Evolutionary conservation across 2,113 vertebrate species (phyloP).

Genomic region (Stegostoma tigrinum): DNA sequence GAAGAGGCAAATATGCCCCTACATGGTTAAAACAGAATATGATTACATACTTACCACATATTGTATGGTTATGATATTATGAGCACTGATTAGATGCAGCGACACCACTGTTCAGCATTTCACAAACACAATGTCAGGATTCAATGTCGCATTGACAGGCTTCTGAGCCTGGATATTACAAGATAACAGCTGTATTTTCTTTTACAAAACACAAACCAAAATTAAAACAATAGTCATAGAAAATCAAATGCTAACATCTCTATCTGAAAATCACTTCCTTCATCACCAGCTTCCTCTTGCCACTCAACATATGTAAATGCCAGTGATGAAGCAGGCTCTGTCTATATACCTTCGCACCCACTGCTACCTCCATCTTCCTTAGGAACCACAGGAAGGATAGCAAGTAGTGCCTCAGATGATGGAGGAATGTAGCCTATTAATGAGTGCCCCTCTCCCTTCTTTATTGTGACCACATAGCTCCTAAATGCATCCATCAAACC

Average conservation of each 20-base stretch:
- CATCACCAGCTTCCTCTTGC: background rate
- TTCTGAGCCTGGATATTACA: background rate
- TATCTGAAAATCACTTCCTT: background rate
- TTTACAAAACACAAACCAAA: background rate
- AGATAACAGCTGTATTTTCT: background rate
- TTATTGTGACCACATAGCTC: background rate
- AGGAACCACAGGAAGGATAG: background rate
- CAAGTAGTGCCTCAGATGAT: background rate
- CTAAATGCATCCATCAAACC: background rate
- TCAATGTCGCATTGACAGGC: background rate
- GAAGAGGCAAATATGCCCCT: background rate
- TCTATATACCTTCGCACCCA: background rate
- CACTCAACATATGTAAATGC: background rate
- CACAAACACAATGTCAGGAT: background rate
- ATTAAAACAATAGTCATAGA: background rate
- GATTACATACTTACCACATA: background rate
- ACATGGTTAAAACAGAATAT: background rate
- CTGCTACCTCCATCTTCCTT: background rate
- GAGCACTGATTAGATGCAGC: background rate
- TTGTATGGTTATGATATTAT: background rate
- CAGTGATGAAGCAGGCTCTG: background rate
- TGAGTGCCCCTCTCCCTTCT: background rate
- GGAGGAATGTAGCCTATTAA: background rate
- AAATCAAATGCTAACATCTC: background rate
- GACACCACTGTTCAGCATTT: background rate